These are phyloP conservation scores for Anaspis maculata DNA, from an alignment of 2,888 invertebrate species.

Conservation along the genomic window DNA sequence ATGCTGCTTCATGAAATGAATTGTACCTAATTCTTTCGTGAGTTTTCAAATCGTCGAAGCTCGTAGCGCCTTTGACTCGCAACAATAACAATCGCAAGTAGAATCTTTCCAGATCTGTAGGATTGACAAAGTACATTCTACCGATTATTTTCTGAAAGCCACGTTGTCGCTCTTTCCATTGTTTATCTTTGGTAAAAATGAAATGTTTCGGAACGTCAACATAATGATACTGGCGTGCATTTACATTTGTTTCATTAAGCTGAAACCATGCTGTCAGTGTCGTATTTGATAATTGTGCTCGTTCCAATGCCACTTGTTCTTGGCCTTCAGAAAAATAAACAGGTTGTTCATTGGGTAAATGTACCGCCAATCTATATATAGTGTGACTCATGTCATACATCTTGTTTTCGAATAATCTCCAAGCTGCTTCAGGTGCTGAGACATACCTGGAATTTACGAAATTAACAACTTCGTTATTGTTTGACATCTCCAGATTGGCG, in stretches of 20 bases:
- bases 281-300: not conserved
- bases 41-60: conserved; percentile 2
- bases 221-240: not conserved
- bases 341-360: not conserved
- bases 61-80: not conserved
- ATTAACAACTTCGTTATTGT: not conserved
- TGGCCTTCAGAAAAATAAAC: not conserved
- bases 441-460: not conserved
- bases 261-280: not conserved
- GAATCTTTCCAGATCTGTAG: not conserved
- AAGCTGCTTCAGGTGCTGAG: not conserved
- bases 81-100: not conserved
- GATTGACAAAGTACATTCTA: not conserved
- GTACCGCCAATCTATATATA: not conserved
- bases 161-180: not conserved
- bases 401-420: not conserved
- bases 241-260: not conserved
- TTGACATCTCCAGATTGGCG: not conserved
- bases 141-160: not conserved
- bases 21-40: conserved; percentile 4
- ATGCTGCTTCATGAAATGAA: conserved; percentile 6
- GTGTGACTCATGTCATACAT: not conserved
- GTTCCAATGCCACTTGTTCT: not conserved
- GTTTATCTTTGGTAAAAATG: not conserved
- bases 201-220: conserved; percentile 1